Evolutionary conservation across 2,797 vertebrate species (phyloP).

Genomic region (Sebastes cheni): DNA sequence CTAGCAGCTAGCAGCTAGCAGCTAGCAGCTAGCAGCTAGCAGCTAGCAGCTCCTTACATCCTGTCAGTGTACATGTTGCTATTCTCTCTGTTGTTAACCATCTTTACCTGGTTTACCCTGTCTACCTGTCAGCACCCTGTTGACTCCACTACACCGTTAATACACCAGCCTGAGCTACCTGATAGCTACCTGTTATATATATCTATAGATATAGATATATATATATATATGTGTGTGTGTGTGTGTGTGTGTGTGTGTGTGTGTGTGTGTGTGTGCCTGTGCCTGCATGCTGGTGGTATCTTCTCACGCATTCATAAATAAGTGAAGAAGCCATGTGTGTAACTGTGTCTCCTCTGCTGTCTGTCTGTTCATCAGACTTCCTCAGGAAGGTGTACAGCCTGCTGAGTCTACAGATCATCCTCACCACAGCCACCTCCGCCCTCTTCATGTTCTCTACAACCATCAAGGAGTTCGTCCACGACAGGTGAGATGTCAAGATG

Average conservation of each 20-base stretch:
- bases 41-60: too few species aligned
- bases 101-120: too few species aligned
- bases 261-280: rapidly evolving
- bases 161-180: too few species aligned
- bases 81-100: too few species aligned
- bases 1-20: too few species aligned
- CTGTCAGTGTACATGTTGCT: too few species aligned
- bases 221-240: too few species aligned
- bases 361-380: conserved; percentile 81
- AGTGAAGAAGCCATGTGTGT: not conserved
- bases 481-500: conserved; percentile 81
- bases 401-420: conserved; percentile 89
- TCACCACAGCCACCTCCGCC: conserved; percentile 89
- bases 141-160: too few species aligned
- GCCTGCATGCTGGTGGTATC: not conserved
- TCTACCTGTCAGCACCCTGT: too few species aligned
- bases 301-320: not conserved
- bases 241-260: rapidly evolving
- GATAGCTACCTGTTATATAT: too few species aligned
- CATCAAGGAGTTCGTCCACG: conserved; percentile 87
- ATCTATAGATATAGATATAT: too few species aligned
- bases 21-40: too few species aligned
- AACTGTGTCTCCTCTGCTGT: not conserved
- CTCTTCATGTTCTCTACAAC: conserved; percentile 87
- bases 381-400: conserved; percentile 95